phyloP scores from a whole-genome alignment of 2,888 invertebrate species.

The Helobdella robusta region DNA sequence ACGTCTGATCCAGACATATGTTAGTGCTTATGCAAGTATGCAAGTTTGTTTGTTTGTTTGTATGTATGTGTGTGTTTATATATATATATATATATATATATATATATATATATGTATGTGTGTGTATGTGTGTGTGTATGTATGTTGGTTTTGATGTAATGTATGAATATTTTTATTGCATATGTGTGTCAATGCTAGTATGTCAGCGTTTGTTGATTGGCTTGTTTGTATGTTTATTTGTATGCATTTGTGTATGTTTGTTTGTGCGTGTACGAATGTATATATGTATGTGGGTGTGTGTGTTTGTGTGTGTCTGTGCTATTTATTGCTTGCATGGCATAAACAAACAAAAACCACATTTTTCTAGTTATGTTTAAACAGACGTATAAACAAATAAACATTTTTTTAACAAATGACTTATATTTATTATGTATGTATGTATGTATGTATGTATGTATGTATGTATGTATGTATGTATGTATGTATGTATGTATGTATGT shows the following conservation, averaged over 20 bases:
- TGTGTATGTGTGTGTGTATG: conserved; percentile 18
- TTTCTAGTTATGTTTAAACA: too few species aligned
- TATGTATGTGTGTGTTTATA: conserved; percentile 24
- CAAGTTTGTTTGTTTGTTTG: too few species aligned
- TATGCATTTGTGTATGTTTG: too few species aligned
- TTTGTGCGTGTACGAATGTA: background rate
- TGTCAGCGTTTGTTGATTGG: too few species aligned
- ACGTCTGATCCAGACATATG: too few species aligned
- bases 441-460: conserved; percentile 2
- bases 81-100: conserved; percentile 15
- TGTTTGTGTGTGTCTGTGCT: background rate
- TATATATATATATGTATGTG: conserved; percentile 6
- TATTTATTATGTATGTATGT: background rate
- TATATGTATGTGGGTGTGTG: background rate
- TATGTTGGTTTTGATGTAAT: background rate
- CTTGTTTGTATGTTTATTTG: background rate
- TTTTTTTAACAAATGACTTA: too few species aligned
- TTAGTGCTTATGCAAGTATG: too few species aligned
- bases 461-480: too few species aligned
- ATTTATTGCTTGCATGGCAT: background rate
- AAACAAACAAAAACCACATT: too few species aligned
- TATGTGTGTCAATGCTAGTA: background rate
- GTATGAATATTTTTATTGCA: background rate
- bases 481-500: too few species aligned
- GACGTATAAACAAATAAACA: too few species aligned